These are phyloP conservation scores for Passer montanus DNA, from an alignment of 2,113 vertebrate genomes.

Conservation along the genomic window DNA sequence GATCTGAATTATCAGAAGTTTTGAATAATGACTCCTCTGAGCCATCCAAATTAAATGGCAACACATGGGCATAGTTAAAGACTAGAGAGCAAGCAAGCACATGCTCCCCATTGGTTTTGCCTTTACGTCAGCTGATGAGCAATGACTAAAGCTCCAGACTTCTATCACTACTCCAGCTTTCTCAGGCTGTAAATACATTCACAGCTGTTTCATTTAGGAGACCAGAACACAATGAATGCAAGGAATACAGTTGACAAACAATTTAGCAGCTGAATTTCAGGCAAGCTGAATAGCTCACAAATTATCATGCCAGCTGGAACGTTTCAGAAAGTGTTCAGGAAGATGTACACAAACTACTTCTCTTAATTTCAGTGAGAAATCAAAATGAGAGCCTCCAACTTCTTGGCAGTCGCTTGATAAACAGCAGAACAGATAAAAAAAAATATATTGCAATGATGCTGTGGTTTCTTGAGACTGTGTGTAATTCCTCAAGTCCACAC, in stretches of 20 bases:
- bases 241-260: not conserved
- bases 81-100: not conserved
- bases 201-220: constrained; percentile 20
- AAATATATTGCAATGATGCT: not conserved
- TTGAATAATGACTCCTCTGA: not conserved
- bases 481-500: not conserved
- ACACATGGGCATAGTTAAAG: not conserved
- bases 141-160: not conserved
- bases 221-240: not conserved
- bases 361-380: not conserved
- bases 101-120: not conserved
- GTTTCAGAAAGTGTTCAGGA: not conserved
- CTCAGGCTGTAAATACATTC: not conserved
- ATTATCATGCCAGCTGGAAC: not conserved
- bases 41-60: not conserved
- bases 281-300: not conserved
- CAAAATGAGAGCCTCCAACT: not conserved
- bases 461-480: not conserved
- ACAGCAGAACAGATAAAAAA: not conserved
- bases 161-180: not conserved
- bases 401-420: not conserved
- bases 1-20: not conserved
- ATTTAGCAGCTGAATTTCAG: not conserved
- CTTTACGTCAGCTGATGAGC: not conserved
- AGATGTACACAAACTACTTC: not conserved